Base-by-base conservation (phyloP, 2,797 vertebrate species). In the Crocodylus rhombifer region DNA sequence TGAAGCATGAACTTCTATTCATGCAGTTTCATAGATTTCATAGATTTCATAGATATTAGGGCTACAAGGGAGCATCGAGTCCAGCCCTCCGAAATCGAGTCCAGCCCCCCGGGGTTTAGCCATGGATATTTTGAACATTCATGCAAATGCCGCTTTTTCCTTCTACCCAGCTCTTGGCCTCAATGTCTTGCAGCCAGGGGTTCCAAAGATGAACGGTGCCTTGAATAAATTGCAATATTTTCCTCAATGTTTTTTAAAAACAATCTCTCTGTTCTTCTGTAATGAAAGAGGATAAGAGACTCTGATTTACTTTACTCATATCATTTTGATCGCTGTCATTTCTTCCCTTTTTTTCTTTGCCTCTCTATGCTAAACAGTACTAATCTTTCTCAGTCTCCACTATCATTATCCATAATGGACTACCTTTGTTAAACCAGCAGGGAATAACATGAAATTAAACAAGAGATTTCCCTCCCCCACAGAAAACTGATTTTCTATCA, bases 231-330 rank as follows among this genome's bases (percentile, higher is more conserved):
- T 51, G 26, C 79, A 90, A 73, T 95, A 96, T 96, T 94, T 94
- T 94, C 80, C 78, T 76, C 55, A 84, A 86, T 73, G 60, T 95
- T 97, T 95, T 95, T 95, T 77, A 86, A 93, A 91, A 92, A 92
- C 90, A 96, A 95, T 94, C 90, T 93, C 85, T 95, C 95, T 88
- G 85, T 94, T 96, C 88, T 92, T 42, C 58, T 60, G 33, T 78
- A 62, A 51, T 62, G 65, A 62, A 42, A 95, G 78, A 94, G 74
- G 95, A 97, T 92, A 97, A 92, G 87, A 92, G 87, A 90, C 91
- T 91, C 92, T 95, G 92, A 86, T 95, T 89, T 96, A 94, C 90
- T 93, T 91, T 95, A 36, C 79, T 91, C 83, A 87, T 93, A 94
- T 95, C 94, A 93, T 62, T 80, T 77, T 79, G 92, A 62, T 84